Conservation (phyloP, 1,140 invertebrate genomes). For the Pomacea maculata region DNA sequence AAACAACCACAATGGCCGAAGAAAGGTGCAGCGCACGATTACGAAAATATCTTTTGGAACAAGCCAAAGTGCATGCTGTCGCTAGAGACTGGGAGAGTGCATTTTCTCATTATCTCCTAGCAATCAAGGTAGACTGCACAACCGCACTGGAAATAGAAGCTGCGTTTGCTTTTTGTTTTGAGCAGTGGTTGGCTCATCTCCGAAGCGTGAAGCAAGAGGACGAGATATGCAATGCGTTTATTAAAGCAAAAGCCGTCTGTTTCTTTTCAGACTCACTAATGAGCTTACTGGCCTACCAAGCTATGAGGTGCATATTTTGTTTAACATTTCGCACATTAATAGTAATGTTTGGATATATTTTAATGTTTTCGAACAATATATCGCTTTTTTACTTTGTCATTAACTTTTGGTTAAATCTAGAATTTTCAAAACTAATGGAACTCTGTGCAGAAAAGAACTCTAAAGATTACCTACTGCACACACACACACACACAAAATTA, state of each 20-base stretch:
- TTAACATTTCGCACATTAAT: too few species aligned
- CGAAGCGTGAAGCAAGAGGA: slow-evolving; percentile 36
- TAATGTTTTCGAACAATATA: too few species aligned
- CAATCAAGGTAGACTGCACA: slow-evolving; percentile 43
- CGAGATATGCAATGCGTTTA: slow-evolving; percentile 65
- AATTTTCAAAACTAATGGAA: too few species aligned
- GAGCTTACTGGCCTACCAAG: slow-evolving; percentile 64
- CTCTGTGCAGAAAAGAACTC: too few species aligned
- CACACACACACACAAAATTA: neutral
- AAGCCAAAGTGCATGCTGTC: slow-evolving; percentile 37
- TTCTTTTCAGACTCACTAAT: slow-evolving; percentile 61
- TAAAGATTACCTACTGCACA: neutral
- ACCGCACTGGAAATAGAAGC: slow-evolving; percentile 36
- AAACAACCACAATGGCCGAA: neutral
- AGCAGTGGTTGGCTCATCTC: slow-evolving; percentile 50
- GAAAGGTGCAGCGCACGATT: slow-evolving; percentile 2
- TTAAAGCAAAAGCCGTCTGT: slow-evolving; percentile 63
- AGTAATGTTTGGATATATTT: too few species aligned
- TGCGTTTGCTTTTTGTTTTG: slow-evolving; percentile 47
- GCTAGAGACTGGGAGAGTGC: slow-evolving; percentile 48
- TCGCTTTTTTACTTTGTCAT: too few species aligned
- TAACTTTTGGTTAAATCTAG: too few species aligned
- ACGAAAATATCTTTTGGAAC: slow-evolving; percentile 21
- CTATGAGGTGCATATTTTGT: slow-evolving; percentile 60
- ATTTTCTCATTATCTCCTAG: slow-evolving; percentile 54